A percentile compares a stretch with the other conserved stretches of the same genome.
Evolutionary conservation across 2,113 vertebrate genomes (phyloP).

Genomic region (Mugil cephalus): DNA sequence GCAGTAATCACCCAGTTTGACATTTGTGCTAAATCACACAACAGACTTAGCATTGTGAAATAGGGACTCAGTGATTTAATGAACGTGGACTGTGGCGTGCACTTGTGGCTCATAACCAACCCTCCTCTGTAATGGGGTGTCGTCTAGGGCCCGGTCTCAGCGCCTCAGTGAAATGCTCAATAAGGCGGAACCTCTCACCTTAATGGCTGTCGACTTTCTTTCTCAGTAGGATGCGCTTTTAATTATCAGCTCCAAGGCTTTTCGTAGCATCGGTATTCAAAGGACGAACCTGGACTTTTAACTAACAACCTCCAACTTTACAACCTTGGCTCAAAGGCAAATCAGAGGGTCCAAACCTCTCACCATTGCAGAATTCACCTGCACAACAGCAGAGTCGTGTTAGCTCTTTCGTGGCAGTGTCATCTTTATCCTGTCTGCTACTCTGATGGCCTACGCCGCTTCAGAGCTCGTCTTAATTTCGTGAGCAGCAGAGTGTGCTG

Average conservation of each 20-base stretch:
- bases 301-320: constrained; percentile 58
- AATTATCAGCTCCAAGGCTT: constrained; percentile 75
- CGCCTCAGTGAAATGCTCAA: constrained; percentile 44
- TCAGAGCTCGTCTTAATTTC: constrained; percentile 17
- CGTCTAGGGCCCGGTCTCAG: constrained; percentile 40
- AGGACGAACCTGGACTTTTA: constrained; percentile 57
- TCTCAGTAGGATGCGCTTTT: constrained; percentile 75
- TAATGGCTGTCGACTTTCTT: constrained; percentile 71
- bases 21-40: constrained; percentile 36
- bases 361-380: constrained; percentile 44
- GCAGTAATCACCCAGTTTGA: constrained; percentile 11
- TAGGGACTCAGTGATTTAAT: constrained; percentile 38
- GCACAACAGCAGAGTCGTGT: constrained; percentile 21
- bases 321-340: constrained; percentile 53
- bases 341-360: constrained; percentile 24
- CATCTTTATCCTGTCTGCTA: not conserved
- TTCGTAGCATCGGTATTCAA: constrained; percentile 41
- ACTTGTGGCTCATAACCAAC: constrained; percentile 43
- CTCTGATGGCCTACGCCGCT: not conserved
- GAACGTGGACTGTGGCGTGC: constrained; percentile 27
- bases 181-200: constrained; percentile 65
- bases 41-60: constrained; percentile 44
- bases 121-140: constrained; percentile 18
- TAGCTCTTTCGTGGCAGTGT: constrained; percentile 5
- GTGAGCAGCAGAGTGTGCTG: not conserved